Evolutionary conservation across 1,140 invertebrate species (phyloP), one percentile per base, ranked within the genome.

Genomic region (Habropoda laboriosa): DNA sequence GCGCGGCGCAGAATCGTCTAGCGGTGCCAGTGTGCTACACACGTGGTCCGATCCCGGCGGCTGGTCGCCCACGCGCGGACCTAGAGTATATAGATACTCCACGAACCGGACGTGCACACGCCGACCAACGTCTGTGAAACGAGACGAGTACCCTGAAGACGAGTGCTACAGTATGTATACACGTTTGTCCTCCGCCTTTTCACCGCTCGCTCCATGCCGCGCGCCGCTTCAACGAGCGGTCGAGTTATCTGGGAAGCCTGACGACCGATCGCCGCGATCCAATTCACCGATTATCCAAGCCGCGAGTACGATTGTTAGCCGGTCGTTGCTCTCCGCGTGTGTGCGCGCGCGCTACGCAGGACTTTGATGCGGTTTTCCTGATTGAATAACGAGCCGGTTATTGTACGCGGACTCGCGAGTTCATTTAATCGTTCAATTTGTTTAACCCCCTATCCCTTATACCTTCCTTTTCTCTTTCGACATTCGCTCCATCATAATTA

Each of bases 271-370:
- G 57, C n/a, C n/a, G 10, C 76, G 71, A 86, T 86, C 70, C 85
- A 86, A 86, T 86, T 86, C 83, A 51, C 24, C 67, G 80, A 81
- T 86, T 78, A 70, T 86, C 72, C 83, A 61, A 73, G 60, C 74
- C 74, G 70, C 85, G 60, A 42, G 38, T 68, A 57, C 61, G 49
- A 86, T 86, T 71, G 83, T 80, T 75, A 77, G 16, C 27, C 66
- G 85, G 85, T 82, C 85, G 64, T 86, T 86, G 85, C 85, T 35
- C 81, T 80, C 55, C 45, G 21, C 16, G 68, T 18, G 18, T 73
- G 38, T 27, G 40, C 12, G 12, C n/a, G n/a, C n/a, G n/a, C n/a
- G n/a, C n/a, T n/a, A n/a, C n/a, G n/a, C n/a, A n/a, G n/a, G 30
- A 83, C 83, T 80, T 35, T 49, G 35, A 30, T 63, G 68, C 63